These are phyloP conservation scores for Aythya baeri DNA, from an alignment of 2,113 vertebrate species.

Conservation along the genomic window DNA sequence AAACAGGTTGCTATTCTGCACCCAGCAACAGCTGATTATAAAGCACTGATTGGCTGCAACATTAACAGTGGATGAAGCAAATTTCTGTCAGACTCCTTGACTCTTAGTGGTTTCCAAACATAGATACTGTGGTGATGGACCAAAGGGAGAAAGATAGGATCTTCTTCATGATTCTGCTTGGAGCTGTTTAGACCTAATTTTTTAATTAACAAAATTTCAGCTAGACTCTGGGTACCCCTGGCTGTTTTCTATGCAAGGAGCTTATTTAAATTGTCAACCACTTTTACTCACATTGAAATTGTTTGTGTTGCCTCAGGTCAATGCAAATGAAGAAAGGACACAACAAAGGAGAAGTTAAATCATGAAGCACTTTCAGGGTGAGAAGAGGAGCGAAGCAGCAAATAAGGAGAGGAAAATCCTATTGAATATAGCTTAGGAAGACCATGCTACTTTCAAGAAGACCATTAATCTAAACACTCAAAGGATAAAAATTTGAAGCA, in stretches of 20 bases:
- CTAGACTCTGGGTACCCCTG: neutral
- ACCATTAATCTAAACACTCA: neutral
- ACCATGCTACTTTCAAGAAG: neutral
- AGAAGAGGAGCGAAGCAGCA: neutral
- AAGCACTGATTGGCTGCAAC: neutral
- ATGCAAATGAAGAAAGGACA: neutral
- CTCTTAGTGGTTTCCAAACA: neutral
- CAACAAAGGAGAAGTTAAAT: neutral
- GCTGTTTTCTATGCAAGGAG: constrained; percentile 3
- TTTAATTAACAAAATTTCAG: constrained; percentile 53
- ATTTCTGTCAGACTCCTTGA: neutral
- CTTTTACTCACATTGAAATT: neutral
- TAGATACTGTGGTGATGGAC: neutral
- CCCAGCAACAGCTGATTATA: neutral
- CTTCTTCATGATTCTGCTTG: constrained; percentile 41
- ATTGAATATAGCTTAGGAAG: neutral
- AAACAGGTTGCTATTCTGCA: neutral
- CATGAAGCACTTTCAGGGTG: neutral
- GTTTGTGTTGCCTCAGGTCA: neutral
- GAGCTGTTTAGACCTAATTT: constrained; percentile 5
- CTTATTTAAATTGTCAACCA: constrained; percentile 5
- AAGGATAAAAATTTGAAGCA: neutral
- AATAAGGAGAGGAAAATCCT: neutral
- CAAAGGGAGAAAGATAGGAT: neutral
- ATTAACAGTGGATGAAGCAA: neutral